Evolutionary conservation across 2,888 invertebrate genomes (phyloP).

Genomic region (Drosophila melanocephala): DNA sequence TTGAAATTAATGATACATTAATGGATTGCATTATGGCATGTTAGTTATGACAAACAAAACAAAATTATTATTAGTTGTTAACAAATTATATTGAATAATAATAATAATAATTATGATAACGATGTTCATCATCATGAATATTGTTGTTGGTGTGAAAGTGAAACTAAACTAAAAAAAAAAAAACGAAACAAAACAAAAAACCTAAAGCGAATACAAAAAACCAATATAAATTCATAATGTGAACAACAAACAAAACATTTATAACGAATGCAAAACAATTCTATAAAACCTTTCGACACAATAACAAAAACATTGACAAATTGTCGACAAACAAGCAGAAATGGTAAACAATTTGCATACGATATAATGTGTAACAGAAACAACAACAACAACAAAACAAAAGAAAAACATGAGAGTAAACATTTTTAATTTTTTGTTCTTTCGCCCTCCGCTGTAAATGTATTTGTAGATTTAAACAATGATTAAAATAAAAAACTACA

Average conservation of each 20-base stretch:
- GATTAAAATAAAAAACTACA: conserved; percentile 83
- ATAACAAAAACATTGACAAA: conserved; percentile 52
- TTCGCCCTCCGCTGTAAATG: conserved; percentile 86
- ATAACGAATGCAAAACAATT: conserved; percentile 68
- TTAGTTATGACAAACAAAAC: conserved; percentile 79
- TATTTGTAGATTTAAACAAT: conserved; percentile 86
- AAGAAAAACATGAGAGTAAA: conserved; percentile 77
- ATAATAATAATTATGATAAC: conserved; percentile 56
- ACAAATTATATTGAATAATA: conserved; percentile 78
- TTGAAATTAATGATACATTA: conserved; percentile 75
- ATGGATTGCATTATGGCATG: conserved; percentile 79
- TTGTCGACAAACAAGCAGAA: conserved; percentile 48
- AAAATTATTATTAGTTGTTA: conserved; percentile 80
- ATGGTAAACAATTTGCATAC: conserved; percentile 58
- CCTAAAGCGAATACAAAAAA: conserved; percentile 47
- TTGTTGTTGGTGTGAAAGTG: conserved; percentile 71
- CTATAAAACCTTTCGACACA: conserved; percentile 70
- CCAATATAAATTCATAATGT: conserved; percentile 59
- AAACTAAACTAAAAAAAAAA: conserved; percentile 60
- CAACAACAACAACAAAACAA: conserved; percentile 63
- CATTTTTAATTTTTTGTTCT: conserved; percentile 84
- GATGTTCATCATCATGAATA: conserved; percentile 57
- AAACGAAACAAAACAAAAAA: conserved; percentile 37
- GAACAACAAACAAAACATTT: conserved; percentile 63
- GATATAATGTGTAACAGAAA: conserved; percentile 61